These are phyloP conservation scores for Bergia sp. DNA, from an alignment of 92 coral and sea anemone genomes.

Conservation along the genomic window DNA sequence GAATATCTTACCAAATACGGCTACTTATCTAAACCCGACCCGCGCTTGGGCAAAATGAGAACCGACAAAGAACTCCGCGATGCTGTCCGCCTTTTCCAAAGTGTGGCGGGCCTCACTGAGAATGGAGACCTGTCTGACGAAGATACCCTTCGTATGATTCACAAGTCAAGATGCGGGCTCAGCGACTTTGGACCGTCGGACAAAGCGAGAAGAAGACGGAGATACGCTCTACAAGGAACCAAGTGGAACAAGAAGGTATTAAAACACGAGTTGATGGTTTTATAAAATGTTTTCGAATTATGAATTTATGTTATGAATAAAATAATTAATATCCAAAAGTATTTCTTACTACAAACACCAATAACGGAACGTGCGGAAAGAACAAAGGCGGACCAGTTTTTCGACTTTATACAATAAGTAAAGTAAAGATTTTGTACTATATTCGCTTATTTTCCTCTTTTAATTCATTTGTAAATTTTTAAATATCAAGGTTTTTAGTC, in stretches of 20 bases:
- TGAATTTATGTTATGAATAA: too few relatives aligned
- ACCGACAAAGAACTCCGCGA: slow-evolving; percentile 58
- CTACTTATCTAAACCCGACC: slow-evolving; percentile 68
- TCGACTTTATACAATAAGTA: too few relatives aligned
- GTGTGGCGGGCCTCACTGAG: slow-evolving; percentile 70
- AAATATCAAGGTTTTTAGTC: too few relatives aligned
- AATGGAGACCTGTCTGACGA: slow-evolving; percentile 76
- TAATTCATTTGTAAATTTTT: too few relatives aligned
- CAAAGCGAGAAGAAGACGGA: slow-evolving; percentile 66
- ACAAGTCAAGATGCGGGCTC: slow-evolving; percentile 76
- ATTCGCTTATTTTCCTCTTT: too few relatives aligned
- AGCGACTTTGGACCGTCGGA: slow-evolving; percentile 90
- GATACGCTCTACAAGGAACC: slow-evolving; percentile 83
- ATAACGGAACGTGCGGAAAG: too few relatives aligned
- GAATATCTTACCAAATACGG: slow-evolving; percentile 78
- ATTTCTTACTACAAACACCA: too few relatives aligned
- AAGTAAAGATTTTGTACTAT: too few relatives aligned
- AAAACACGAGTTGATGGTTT: too few relatives aligned
- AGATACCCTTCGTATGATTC: slow-evolving; percentile 67
- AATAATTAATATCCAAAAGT: too few relatives aligned
- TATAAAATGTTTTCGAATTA: too few relatives aligned
- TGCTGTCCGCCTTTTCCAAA: slow-evolving; percentile 71
- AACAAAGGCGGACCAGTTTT: too few relatives aligned
- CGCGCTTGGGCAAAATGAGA: slow-evolving; percentile 71
- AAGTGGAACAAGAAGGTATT: slow-evolving; percentile 79